These are phyloP conservation scores for Lepus timidus DNA, from an alignment of 2,113 vertebrate species.

Conservation along the genomic window DNA sequence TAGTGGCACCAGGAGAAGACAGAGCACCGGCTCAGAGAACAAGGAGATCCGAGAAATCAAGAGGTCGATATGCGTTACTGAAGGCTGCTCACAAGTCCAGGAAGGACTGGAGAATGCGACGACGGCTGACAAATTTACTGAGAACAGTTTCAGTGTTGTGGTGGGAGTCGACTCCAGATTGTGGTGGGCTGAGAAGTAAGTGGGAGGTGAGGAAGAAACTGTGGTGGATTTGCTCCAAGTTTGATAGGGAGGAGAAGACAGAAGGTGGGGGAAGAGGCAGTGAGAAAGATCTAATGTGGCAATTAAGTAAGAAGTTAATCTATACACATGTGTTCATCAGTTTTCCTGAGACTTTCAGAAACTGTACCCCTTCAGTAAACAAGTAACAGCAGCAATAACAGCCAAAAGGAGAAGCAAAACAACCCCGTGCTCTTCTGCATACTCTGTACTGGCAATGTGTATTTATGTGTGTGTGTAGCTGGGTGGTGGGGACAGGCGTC, in stretches of 20 bases:
- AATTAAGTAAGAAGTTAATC: constrained; percentile 57
- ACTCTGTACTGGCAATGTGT: not conserved
- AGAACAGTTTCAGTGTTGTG: constrained; percentile 24
- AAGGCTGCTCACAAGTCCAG: not conserved
- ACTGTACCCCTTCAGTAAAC: not conserved
- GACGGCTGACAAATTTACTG: not conserved
- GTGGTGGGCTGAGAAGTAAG: constrained; percentile 70
- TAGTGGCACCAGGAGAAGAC: not conserved
- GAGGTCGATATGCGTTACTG: not conserved
- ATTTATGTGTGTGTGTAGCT: not conserved
- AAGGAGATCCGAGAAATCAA: not conserved
- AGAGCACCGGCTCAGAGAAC: not conserved
- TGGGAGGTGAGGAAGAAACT: constrained; percentile 78
- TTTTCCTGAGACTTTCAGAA: constrained; percentile 38
- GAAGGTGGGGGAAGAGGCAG: constrained; percentile 55
- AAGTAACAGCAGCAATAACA: not conserved
- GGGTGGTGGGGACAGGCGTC: not conserved
- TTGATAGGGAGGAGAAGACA: constrained; percentile 54
- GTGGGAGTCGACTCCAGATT: constrained; percentile 79
- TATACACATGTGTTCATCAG: not conserved
- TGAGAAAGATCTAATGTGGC: constrained; percentile 28
- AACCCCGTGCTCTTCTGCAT: not conserved
- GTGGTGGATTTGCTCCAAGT: constrained; percentile 56
- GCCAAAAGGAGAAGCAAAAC: not conserved
- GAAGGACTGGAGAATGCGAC: constrained; percentile 5